A percentile compares a stretch with the other conserved stretches of the same genome.
Conservation (phyloP, 1,140 invertebrate genomes). For the Drosophila sechellia region DNA sequence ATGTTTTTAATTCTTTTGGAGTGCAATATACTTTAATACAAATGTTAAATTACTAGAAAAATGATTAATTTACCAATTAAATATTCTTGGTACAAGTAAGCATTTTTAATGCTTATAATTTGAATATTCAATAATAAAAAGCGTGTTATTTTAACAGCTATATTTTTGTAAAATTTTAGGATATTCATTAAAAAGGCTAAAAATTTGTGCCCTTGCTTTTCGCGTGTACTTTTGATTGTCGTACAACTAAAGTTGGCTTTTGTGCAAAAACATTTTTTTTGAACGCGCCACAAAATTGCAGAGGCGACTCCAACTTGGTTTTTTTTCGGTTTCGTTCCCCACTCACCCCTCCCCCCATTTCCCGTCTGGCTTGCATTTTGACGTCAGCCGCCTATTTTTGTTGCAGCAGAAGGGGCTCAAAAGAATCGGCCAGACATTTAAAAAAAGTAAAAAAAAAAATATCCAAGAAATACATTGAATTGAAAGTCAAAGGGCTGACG, state of each 20-base stretch:
- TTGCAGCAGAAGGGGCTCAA: conserved; percentile 27
- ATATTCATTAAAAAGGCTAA: not conserved
- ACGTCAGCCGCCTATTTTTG: conserved; percentile 66
- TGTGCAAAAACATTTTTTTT: conserved; percentile 32
- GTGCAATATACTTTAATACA: too few relatives aligned
- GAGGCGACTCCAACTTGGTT: conserved; percentile 61
- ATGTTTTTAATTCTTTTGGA: too few relatives aligned
- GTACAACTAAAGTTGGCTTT: conserved; percentile 59
- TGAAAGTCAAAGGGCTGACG: conserved; percentile 38
- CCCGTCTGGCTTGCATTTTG: conserved; percentile 62
- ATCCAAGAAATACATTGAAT: conserved; percentile 35
- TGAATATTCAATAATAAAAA: too few relatives aligned
- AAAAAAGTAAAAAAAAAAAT: conserved; percentile 46
- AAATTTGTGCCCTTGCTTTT: conserved; percentile 2
- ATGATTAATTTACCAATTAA: too few relatives aligned
- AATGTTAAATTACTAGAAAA: too few relatives aligned
- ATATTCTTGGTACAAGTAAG: too few relatives aligned
- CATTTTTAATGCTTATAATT: too few relatives aligned
- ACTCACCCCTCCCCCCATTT: conserved; percentile 6
- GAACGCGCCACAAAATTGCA: conserved; percentile 71
- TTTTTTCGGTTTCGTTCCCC: conserved; percentile 26
- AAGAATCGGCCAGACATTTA: conserved; percentile 67
- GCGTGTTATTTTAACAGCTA: too few relatives aligned
- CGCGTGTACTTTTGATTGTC: conserved; percentile 8
- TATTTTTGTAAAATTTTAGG: not conserved